phyloP scores from a whole-genome alignment of 2,113 vertebrate genomes.

The Hiodon tergisus region DNA sequence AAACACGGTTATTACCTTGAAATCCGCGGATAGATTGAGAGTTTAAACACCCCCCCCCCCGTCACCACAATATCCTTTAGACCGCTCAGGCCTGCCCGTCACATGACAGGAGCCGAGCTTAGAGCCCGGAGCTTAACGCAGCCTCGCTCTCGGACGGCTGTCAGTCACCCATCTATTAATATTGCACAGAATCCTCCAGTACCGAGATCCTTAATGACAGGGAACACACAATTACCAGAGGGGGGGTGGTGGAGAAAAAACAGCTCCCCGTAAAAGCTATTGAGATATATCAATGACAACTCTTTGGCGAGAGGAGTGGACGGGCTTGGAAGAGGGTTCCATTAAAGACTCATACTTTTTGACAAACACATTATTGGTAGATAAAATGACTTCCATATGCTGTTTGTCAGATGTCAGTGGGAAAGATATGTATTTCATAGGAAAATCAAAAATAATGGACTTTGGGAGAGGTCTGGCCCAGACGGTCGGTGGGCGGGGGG shows the following conservation, averaged over 20 bases:
- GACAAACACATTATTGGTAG: conserved; percentile 78
- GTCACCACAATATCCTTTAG: conserved; percentile 57
- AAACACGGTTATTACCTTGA: conserved; percentile 59
- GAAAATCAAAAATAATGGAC: conserved; percentile 82
- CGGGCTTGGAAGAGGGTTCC: conserved; percentile 56
- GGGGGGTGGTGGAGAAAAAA: conserved; percentile 32
- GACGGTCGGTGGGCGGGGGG: conserved; percentile 52
- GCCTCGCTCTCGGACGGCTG: conserved; percentile 9
- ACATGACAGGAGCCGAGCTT: conserved; percentile 33
- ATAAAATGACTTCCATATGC: conserved; percentile 78
- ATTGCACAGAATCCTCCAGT: neutral
- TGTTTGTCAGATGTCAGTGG: conserved; percentile 82
- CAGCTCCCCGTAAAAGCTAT: conserved; percentile 36
- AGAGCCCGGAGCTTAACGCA: conserved; percentile 11
- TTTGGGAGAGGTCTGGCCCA: conserved; percentile 55
- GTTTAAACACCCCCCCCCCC: no score
- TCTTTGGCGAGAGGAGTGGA: conserved; percentile 45
- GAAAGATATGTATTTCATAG: conserved; percentile 75
- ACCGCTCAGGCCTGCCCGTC: conserved; percentile 55
- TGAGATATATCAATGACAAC: conserved; percentile 62
- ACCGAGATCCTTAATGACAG: conserved; percentile 44
- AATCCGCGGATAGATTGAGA: conserved; percentile 44
- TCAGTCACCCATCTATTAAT: conserved; percentile 38
- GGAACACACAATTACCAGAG: conserved; percentile 32
- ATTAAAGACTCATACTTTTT: conserved; percentile 70